Evolutionary conservation across 2,797 vertebrate genomes (phyloP).

Genomic region (Eupleurogrammus muticus): DNA sequence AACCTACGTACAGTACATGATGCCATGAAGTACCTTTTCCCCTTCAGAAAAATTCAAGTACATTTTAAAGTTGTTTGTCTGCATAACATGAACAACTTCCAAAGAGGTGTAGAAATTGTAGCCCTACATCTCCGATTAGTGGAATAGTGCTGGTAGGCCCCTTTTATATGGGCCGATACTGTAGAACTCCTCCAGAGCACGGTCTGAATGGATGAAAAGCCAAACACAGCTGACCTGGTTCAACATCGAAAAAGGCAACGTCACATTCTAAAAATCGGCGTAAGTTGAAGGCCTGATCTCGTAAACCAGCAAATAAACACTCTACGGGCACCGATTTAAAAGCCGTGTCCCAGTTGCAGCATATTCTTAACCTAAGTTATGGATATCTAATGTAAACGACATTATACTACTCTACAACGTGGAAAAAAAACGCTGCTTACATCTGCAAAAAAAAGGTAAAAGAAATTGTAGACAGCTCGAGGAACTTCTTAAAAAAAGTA

Average conservation of each 20-base stretch:
- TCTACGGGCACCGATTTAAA: conserved; percentile 10
- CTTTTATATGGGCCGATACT: conserved; percentile 33
- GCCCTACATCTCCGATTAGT: conserved; percentile 11
- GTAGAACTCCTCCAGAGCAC: conserved; percentile 24
- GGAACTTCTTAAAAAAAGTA: conserved; percentile 24
- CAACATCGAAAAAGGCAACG: conserved; percentile 35
- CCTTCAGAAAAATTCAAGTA: conserved; percentile 57
- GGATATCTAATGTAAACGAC: conserved; percentile 2
- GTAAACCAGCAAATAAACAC: conserved; percentile 46
- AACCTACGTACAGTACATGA: conserved; percentile 11
- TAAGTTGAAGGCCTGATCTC: not conserved
- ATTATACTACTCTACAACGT: conserved; percentile 4
- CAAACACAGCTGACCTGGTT: conserved; percentile 8
- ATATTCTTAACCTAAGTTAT: not conserved
- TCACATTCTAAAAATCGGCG: conserved; percentile 4
- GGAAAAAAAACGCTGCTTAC: not conserved
- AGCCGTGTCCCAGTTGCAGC: conserved; percentile 8
- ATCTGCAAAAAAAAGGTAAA: too few relatives aligned
- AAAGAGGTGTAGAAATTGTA: conserved; percentile 11
- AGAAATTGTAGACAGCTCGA: not conserved
- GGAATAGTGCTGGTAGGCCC: conserved; percentile 40
- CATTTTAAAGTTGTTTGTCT: conserved; percentile 27
- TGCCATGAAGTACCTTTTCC: conserved; percentile 13
- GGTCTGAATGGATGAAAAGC: conserved; percentile 30
- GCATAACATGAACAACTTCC: conserved; percentile 15